Conservation (phyloP, 2,797 vertebrate genomes). For the Sebastes diaconus region DNA sequence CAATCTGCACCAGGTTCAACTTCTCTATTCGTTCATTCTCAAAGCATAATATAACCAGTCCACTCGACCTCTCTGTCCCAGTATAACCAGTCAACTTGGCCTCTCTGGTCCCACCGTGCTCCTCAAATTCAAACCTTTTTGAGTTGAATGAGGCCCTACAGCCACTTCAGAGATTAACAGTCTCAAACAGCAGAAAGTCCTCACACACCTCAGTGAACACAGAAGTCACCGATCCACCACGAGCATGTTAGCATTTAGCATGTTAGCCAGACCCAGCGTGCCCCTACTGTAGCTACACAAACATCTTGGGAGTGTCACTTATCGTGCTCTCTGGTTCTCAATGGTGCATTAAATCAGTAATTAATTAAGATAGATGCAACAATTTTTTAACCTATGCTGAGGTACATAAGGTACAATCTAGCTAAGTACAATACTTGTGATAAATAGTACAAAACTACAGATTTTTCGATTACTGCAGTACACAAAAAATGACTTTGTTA, state of each 20-base stretch:
- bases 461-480: neutral
- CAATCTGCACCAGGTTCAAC: neutral
- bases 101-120: neutral
- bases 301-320: neutral
- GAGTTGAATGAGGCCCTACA: neutral
- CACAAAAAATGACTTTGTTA: neutral
- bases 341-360: neutral
- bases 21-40: neutral
- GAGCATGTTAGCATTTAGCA: neutral
- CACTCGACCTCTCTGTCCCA: neutral
- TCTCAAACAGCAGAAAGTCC: neutral
- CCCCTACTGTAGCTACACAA: neutral
- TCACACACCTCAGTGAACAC: neutral
- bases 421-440: neutral
- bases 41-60: neutral
- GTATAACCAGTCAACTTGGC: neutral
- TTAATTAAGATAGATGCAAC: neutral
- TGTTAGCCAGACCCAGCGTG: neutral
- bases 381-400: neutral
- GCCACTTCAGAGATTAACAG: rapidly evolving
- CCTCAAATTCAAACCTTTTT: neutral
- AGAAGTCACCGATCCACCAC: neutral
- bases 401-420: neutral
- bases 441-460: neutral
- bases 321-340: neutral